A percentile compares a stretch with the other conserved stretches of the same genome.
These are phyloP conservation scores for Drosophila littoralis DNA, from an alignment of 1,140 invertebrate genomes.

Conservation along the genomic window DNA sequence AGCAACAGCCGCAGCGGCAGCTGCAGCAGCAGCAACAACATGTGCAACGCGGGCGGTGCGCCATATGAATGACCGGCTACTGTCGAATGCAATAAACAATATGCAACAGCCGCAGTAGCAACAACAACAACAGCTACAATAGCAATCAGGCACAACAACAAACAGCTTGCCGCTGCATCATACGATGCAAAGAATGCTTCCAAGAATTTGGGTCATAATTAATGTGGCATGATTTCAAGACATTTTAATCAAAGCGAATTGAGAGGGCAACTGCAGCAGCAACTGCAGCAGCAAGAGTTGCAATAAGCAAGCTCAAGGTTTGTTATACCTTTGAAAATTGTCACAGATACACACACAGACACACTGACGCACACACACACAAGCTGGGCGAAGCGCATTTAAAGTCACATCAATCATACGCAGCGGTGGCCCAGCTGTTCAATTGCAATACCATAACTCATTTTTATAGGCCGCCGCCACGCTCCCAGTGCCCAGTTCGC, in stretches of 20 bases:
- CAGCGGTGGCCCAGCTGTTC: conserved; percentile 82
- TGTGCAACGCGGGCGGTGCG: conserved; percentile 67
- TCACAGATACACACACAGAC: conserved; percentile 24
- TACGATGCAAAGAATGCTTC: conserved; percentile 80
- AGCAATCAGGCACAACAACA: conserved; percentile 26
- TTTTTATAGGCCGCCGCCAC: conserved; percentile 78
- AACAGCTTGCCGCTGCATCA: conserved; percentile 73
- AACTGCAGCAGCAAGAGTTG: not conserved
- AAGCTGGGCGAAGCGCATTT: conserved; percentile 34
- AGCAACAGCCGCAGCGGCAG: conserved; percentile 35
- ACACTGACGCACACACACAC: conserved; percentile 6
- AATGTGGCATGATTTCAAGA: conserved; percentile 84
- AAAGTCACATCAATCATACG: conserved; percentile 82
- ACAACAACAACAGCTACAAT: conserved; percentile 21
- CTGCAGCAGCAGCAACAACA: conserved; percentile 35
- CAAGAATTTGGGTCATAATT: conserved; percentile 84
- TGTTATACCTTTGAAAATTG: conserved; percentile 50
- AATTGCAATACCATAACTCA: conserved; percentile 82
- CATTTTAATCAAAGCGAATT: conserved; percentile 77
- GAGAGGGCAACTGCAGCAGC: conserved; percentile 36
- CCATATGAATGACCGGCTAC: conserved; percentile 56
- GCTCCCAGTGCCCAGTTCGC: conserved; percentile 64
- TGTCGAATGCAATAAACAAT: conserved; percentile 52
- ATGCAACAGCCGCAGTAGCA: conserved; percentile 53
- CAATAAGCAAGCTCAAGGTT: conserved; percentile 31